phyloP scores from a whole-genome alignment of 1,140 invertebrate species.

The Adoxophyes honmai region DNA sequence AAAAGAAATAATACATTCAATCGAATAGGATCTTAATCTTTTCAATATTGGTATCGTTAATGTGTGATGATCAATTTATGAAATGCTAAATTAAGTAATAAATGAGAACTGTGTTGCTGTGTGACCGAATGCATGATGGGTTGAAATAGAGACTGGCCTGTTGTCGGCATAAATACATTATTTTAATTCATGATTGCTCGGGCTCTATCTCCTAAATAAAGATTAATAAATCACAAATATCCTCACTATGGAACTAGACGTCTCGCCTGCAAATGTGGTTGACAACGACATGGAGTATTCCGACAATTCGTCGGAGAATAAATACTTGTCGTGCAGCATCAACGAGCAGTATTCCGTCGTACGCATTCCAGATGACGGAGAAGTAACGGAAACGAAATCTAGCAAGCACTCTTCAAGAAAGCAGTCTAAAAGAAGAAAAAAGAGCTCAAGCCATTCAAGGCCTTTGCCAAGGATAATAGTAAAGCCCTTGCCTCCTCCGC shows the following conservation, averaged over 20 bases:
- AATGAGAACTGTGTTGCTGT: slow-evolving; percentile 24
- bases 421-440: slow-evolving; percentile 86
- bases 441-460: slow-evolving; percentile 85
- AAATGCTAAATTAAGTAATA: slow-evolving; percentile 30
- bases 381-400: slow-evolving; percentile 37
- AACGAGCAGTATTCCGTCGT: slow-evolving; percentile 67
- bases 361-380: slow-evolving; percentile 64
- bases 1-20: slow-evolving; percentile 30
- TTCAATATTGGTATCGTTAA: slow-evolving; percentile 39
- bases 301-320: slow-evolving; percentile 63
- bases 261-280: slow-evolving; percentile 49
- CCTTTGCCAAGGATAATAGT: slow-evolving; percentile 84
- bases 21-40: slow-evolving; percentile 40
- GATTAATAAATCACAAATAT: slow-evolving; percentile 22
- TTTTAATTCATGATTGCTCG: slow-evolving; percentile 38
- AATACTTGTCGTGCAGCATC: slow-evolving; percentile 59
- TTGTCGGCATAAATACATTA: slow-evolving; percentile 55
- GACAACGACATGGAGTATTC: slow-evolving; percentile 62
- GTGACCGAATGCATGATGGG: slow-evolving; percentile 58
- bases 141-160: slow-evolving; percentile 65
- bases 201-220: slow-evolving; percentile 17
- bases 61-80: slow-evolving; percentile 45
- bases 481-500: slow-evolving; percentile 82
- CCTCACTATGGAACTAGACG: slow-evolving; percentile 62
- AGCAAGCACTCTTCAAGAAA: slow-evolving; percentile 79